phyloP scores from a whole-genome alignment of 1,140 invertebrate genomes.

The Galleria mellonella region DNA sequence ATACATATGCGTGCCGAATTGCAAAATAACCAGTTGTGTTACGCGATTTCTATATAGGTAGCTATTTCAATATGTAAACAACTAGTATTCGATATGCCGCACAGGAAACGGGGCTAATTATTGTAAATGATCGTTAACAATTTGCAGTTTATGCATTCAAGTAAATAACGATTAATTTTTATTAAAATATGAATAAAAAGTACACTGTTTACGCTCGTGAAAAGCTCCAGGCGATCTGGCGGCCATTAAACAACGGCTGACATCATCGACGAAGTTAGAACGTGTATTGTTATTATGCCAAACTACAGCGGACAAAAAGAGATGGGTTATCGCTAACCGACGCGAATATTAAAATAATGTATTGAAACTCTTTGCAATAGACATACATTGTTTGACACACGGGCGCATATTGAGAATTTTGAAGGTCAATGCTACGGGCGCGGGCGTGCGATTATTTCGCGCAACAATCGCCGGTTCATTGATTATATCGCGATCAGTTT shows the following conservation, averaged over 20 bases:
- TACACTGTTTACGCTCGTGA: slow-evolving; percentile 35
- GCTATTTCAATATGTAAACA: slow-evolving; percentile 29
- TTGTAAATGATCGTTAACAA: background rate
- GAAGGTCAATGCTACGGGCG: slow-evolving; percentile 56
- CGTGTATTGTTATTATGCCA: slow-evolving; percentile 54
- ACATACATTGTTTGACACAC: slow-evolving; percentile 23
- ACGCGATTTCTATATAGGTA: slow-evolving; percentile 25
- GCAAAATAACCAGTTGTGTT: slow-evolving; percentile 41
- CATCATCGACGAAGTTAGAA: slow-evolving; percentile 61
- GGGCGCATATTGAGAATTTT: slow-evolving; percentile 18
- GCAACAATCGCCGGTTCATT: slow-evolving; percentile 34
- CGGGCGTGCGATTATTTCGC: slow-evolving; percentile 22
- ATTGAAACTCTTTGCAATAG: slow-evolving; percentile 22
- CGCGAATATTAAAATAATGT: slow-evolving; percentile 47
- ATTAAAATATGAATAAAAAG: slow-evolving; percentile 18
- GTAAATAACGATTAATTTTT: slow-evolving; percentile 16
- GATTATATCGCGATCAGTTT: slow-evolving; percentile 40
- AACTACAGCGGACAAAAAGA: slow-evolving; percentile 34
- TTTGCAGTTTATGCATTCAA: background rate
- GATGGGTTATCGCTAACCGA: slow-evolving; percentile 51
- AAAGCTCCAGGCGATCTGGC: slow-evolving; percentile 37
- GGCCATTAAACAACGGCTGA: slow-evolving; percentile 58
- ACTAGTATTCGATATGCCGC: slow-evolving; percentile 4
- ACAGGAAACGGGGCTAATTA: slow-evolving; percentile 4
- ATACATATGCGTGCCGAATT: slow-evolving; percentile 41